phyloP scores from a whole-genome alignment of 2,888 invertebrate species.

The Mythimna vitellina region DNA sequence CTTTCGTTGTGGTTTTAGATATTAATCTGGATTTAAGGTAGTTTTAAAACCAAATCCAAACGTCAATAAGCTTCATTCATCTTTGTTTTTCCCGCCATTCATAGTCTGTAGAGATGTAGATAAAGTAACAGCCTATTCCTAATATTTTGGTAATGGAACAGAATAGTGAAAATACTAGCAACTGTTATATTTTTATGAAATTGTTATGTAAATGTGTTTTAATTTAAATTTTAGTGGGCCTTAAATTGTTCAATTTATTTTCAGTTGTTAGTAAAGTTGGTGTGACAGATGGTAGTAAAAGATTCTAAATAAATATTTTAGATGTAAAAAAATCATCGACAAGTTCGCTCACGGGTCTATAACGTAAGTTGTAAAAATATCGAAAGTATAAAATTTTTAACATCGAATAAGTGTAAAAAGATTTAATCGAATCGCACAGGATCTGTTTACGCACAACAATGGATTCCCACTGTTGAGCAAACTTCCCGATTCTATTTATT shows the following conservation, averaged over 20 bases:
- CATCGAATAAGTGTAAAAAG: slow-evolving; percentile 71
- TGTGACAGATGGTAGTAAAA: slow-evolving; percentile 47
- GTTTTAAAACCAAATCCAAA: background rate
- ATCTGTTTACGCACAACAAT: slow-evolving; percentile 61
- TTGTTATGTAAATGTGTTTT: slow-evolving; percentile 17
- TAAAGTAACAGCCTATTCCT: slow-evolving; percentile 22
- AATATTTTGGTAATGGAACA: slow-evolving; percentile 2
- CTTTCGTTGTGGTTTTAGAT: slow-evolving; percentile 8
- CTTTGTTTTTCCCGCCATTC: slow-evolving; percentile 23
- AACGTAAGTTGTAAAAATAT: slow-evolving; percentile 56
- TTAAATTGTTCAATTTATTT: slow-evolving; percentile 19
- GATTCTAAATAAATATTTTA: slow-evolving; percentile 48
- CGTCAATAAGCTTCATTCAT: slow-evolving; percentile 1
- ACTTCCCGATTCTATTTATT: slow-evolving; percentile 52
- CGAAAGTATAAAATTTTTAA: slow-evolving; percentile 60
- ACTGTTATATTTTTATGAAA: slow-evolving; percentile 19
- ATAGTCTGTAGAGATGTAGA: slow-evolving; percentile 2
- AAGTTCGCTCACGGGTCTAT: slow-evolving; percentile 82
- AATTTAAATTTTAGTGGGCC: slow-evolving; percentile 6
- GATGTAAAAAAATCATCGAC: slow-evolving; percentile 60
- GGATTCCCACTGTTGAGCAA: slow-evolving; percentile 53
- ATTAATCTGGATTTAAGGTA: slow-evolving; percentile 10
- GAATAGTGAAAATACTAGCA: slow-evolving; percentile 19
- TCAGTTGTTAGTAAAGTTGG: slow-evolving; percentile 32
- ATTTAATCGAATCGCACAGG: slow-evolving; percentile 51